Conservation (phyloP, 2,113 vertebrate genomes). For the Callorhinus ursinus region DNA sequence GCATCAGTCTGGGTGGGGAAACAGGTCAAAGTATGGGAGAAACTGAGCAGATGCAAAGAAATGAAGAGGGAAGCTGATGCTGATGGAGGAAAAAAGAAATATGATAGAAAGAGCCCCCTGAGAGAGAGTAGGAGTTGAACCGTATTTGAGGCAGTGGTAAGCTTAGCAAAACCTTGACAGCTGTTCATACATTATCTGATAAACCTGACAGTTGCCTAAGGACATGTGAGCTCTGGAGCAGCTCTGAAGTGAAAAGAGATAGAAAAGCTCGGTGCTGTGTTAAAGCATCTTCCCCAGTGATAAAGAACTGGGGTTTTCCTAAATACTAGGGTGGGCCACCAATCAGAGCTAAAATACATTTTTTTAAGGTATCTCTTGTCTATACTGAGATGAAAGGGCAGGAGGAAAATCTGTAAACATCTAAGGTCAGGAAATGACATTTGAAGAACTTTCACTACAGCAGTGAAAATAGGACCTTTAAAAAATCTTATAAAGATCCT, state of each 20-base stretch:
- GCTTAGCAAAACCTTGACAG: slow-evolving; percentile 41
- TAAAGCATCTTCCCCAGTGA: neutral
- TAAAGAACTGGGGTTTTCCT: neutral
- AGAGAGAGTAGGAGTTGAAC: neutral
- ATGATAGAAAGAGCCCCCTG: neutral
- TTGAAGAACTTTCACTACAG: slow-evolving; percentile 6
- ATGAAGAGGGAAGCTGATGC: neutral
- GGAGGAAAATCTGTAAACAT: neutral
- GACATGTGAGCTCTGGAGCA: slow-evolving; percentile 16
- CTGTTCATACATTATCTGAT: slow-evolving; percentile 37
- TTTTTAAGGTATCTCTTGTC: neutral
- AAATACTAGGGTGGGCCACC: neutral
- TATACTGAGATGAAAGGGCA: slow-evolving; percentile 1
- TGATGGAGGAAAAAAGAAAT: neutral
- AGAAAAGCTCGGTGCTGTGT: neutral
- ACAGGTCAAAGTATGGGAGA: neutral
- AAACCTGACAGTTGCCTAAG: slow-evolving; percentile 59
- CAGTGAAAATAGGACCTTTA: neutral
- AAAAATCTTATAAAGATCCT: neutral
- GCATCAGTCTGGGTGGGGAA: neutral
- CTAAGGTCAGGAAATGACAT: neutral
- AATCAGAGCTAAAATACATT: neutral
- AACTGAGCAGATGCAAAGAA: neutral
- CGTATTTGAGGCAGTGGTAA: slow-evolving; percentile 34
- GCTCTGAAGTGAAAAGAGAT: neutral